Evolutionary conservation across 2,113 vertebrate genomes (phyloP), one percentile per base, ranked within the genome.

Genomic region (Equus przewalskii): DNA sequence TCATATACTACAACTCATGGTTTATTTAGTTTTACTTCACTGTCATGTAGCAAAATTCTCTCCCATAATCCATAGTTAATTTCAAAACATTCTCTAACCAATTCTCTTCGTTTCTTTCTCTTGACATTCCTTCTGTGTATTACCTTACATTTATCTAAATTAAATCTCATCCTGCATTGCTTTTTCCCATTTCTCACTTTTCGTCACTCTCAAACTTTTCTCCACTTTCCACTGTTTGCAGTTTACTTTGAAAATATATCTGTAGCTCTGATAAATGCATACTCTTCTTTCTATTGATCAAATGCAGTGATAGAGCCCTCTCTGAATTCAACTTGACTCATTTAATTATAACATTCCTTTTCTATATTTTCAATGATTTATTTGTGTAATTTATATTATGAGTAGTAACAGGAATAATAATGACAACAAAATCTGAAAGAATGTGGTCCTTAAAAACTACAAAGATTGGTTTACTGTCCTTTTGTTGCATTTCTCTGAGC

Each of bases 71-170:
- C 11, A 21, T 11, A 24, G 13, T 80, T 60, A 75, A 65, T 83
- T 44, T 67, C 70, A 54, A 65, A 41, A 33, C 9, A 5, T 56
- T 76, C 62, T 89, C 5, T 84, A 86, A 72, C 7, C 30, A 64
- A 7, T 44, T 72, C 6, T 70, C 73, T 62, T 64, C 36, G 56
- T n/a, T 41, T 92, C 92, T 91, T 85, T 72, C 81, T 7, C 4
- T 36, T 75, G 16, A 6, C 44, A 65, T 81, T 87, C 44, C 69
- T 44, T 81, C 33, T 89, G 86, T 11, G 7, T 81, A 49, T 91
- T 92, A 24, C 65, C 26, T 95, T 84, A 62, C 58, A 82, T 91
- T 94, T 97, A 95, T 97, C 97, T 97, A 97, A 97, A 96, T 79
- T 95, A 91, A 97, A 97, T 97, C 96, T 97, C 0, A 75, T 78